Base-by-base conservation (phyloP, 2,888 invertebrate genomes). In the Scaptomyza caliginosa region DNA sequence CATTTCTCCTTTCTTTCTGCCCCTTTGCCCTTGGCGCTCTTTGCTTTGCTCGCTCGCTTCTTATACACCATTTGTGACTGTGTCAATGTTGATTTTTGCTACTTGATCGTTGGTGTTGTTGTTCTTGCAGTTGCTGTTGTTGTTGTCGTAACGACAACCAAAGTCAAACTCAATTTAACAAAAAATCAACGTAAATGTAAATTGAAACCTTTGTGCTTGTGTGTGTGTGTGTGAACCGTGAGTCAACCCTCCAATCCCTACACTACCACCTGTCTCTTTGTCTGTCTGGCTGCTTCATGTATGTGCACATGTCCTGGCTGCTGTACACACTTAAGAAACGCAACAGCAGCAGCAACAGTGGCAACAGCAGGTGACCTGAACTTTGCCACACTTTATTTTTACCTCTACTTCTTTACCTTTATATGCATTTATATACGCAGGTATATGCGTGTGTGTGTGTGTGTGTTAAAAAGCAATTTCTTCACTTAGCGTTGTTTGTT, bases 101-200 rank as follows among this genome's bases (percentile, higher is more conserved):
- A 65, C 67, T 66, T 55, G 74, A 46, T 39, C 23, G 16, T 48
- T 43, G n/a, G n/a, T n/a, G 45, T 19, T 49, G 30, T 30, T 26
- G 42, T 36, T 49, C 32, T 16, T 52, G 54, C 23, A 48, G 52
- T 24, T 49, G 32, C 34, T 46, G 54, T 16, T 58, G 54, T 19
- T 24, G 50, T 46, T 45, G 66, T 38, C 43, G 67, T 36, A 62
- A 34, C 79, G 82, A 69, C 78, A 78, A 50, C 71, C 70, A 73
- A 68, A 79, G 85, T 77, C 82, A 81, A 80, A 81, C 85, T 72
- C 85, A 81, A 80, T 80, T 80, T 74, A 80, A 84, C 82, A 80
- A 84, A 84, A 80, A 80, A 81, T 81, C 82, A 84, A 81, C 82
- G 80, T 72, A 71, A 84, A 80, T 84, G 80, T 81, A 84, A 84